A percentile compares a stretch with the other conserved stretches of the same genome.
phyloP scores from a whole-genome alignment of 2,797 vertebrate genomes.

The Antrozous pallidus region DNA sequence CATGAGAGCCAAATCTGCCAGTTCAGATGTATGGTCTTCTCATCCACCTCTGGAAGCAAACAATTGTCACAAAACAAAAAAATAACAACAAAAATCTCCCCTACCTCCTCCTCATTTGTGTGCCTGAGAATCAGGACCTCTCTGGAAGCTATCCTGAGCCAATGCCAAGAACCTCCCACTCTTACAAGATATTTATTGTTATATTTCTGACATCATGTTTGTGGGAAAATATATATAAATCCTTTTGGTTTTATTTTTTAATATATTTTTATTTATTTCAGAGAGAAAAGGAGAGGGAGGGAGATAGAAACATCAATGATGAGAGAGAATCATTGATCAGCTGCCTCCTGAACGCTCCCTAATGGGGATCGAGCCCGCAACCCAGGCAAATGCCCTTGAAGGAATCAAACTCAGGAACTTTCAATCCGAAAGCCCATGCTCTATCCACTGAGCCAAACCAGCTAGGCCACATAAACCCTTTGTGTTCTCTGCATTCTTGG shows the following conservation, averaged over 20 bases:
- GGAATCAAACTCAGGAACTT: no score
- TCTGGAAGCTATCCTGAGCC: neutral
- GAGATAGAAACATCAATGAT: no score
- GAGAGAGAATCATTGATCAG: no score
- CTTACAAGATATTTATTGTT: neutral
- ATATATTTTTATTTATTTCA: no score
- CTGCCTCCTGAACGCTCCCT: no score
- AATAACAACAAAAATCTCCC: neutral
- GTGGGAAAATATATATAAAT: neutral
- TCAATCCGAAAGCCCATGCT: no score
- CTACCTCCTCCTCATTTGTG: neutral
- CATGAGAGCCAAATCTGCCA: neutral
- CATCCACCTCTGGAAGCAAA: conserved; percentile 1
- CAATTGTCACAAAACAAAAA: neutral
- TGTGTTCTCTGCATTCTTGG: neutral
- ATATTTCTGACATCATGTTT: neutral
- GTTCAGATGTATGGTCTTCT: conserved; percentile 39
- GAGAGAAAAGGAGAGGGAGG: no score
- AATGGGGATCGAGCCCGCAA: no score
- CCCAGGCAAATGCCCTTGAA: no score
- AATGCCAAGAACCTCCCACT: neutral
- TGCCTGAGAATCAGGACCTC: conserved; percentile 36
- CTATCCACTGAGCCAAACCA: no score
- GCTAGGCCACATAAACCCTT: neutral
- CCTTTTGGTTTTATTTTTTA: neutral